A percentile compares a stretch with the other conserved stretches of the same genome.
Evolutionary conservation across 2,113 vertebrate species (phyloP).

Genomic region (Rissa tridactyla): DNA sequence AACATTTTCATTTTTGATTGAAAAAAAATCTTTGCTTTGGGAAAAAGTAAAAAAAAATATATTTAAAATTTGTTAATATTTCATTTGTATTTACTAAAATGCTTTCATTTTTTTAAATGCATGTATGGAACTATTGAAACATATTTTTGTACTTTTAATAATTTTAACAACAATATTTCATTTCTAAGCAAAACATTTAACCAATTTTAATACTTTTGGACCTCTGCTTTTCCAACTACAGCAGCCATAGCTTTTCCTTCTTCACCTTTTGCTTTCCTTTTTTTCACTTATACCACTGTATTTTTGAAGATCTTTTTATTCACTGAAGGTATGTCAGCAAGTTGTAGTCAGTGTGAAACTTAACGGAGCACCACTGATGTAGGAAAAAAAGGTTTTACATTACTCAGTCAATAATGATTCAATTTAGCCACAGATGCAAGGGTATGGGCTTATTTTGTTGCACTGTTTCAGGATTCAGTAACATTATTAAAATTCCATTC

Average conservation of each 20-base stretch:
- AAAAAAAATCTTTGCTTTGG: not conserved
- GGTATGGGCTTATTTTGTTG: not conserved
- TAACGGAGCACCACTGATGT: not conserved
- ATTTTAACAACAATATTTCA: not conserved
- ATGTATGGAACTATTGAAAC: not conserved
- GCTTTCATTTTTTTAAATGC: too few species aligned
- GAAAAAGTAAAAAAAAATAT: not conserved
- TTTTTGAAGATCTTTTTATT: not conserved
- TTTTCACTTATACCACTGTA: not conserved
- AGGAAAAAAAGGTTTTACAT: not conserved
- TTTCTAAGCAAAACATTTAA: not conserved
- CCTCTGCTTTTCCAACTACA: not conserved
- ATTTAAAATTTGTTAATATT: not conserved
- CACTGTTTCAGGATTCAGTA: not conserved
- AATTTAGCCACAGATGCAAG: not conserved
- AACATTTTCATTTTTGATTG: not conserved
- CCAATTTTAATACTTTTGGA: not conserved
- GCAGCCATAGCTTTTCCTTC: not conserved
- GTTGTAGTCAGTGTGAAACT: not conserved
- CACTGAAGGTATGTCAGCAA: not conserved
- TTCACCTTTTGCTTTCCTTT: not conserved
- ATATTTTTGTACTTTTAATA: not conserved
- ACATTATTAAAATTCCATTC: not conserved
- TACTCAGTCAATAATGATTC: not conserved
- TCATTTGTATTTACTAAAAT: not conserved